Percentiles rank a stretch among this genome's conserved stretches.
Conservation (phyloP, 2,113 vertebrate species). For the Gymnorhina tibicen region DNA sequence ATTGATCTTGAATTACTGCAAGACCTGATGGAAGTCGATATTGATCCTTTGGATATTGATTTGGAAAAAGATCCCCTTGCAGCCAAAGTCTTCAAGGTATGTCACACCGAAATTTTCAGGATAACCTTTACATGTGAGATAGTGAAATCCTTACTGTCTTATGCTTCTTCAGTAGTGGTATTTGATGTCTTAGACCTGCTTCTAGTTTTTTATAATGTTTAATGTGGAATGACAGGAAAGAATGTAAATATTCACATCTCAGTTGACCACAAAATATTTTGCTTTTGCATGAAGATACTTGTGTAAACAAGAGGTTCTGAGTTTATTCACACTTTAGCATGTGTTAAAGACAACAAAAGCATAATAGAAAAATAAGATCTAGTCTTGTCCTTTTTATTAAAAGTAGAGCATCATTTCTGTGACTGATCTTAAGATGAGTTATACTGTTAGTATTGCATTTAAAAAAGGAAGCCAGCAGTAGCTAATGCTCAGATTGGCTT, state of each 20-base stretch:
- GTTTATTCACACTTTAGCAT: neutral
- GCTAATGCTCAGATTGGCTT: neutral
- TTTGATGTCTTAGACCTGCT: neutral
- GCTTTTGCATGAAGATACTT: neutral
- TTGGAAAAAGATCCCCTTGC: constrained; percentile 99
- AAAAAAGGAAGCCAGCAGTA: neutral
- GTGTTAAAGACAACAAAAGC: neutral
- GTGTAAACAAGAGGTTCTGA: neutral
- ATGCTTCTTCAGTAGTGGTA: neutral
- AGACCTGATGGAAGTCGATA: constrained; percentile 99
- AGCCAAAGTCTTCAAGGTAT: constrained; percentile 99
- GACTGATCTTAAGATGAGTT: neutral
- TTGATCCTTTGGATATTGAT: constrained; percentile 99
- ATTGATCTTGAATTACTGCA: constrained; percentile 99
- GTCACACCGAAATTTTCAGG: neutral
- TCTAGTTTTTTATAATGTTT: neutral
- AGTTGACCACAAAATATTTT: neutral
- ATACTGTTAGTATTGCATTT: neutral
- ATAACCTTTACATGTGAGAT: neutral
- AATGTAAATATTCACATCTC: neutral
- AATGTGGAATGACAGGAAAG: neutral
- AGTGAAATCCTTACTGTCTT: neutral
- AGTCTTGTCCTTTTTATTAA: neutral
- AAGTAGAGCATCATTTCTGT: neutral
- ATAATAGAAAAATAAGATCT: neutral